These are phyloP conservation scores for Cercopithecus diana DNA, from an alignment of 2,797 vertebrate genomes.

Conservation along the genomic window DNA sequence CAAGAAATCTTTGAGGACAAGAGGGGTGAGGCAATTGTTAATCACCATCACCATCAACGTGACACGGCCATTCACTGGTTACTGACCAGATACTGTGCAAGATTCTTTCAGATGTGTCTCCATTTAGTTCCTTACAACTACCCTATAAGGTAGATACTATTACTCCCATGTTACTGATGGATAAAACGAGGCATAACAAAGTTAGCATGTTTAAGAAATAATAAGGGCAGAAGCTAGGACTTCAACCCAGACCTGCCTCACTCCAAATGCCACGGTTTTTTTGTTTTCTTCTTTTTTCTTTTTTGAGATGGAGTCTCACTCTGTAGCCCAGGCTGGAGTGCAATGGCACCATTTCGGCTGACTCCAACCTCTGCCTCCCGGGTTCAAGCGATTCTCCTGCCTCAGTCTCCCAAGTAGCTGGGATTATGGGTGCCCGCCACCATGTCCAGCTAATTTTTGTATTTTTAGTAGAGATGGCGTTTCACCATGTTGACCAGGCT, in stretches of 20 bases:
- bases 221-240: background rate
- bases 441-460: background rate
- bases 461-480: background rate
- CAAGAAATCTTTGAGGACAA: background rate
- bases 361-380: accelerated
- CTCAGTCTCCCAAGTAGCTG: background rate
- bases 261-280: background rate
- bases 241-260: background rate
- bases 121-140: background rate
- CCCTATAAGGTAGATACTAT: accelerated
- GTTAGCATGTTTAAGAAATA: background rate
- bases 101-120: background rate
- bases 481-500: background rate
- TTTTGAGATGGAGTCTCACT: background rate
- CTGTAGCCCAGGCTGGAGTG: background rate
- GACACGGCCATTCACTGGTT: background rate
- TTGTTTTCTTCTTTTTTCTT: background rate
- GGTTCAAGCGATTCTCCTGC: background rate
- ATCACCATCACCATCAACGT: accelerated
- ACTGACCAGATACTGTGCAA: background rate
- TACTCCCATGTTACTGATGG: background rate
- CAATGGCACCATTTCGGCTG: background rate
- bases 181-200: background rate
- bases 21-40: background rate
- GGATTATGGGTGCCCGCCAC: background rate